Conservation (phyloP, 2,888 invertebrate genomes). For the Xylophagus ater region DNA sequence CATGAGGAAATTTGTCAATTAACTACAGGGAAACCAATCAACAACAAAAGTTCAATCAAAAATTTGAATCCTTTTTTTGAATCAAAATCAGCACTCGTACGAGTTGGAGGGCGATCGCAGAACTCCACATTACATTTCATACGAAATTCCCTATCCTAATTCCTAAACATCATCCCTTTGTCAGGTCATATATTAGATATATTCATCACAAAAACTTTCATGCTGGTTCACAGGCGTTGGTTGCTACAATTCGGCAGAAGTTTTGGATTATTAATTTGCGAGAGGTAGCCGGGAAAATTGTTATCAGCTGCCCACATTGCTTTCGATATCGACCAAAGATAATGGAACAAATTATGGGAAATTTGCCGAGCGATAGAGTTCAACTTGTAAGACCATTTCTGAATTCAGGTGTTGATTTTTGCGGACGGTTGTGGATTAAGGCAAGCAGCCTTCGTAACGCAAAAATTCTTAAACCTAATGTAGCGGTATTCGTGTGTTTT, state of each 20-base stretch:
- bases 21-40: neutral
- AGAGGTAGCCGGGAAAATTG: slow-evolving; percentile 11
- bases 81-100: slow-evolving; percentile 14
- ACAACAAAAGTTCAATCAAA: slow-evolving; percentile 2
- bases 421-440: neutral
- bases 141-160: slow-evolving; percentile 23
- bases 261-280: slow-evolving; percentile 16
- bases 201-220: slow-evolving; percentile 9
- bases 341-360: slow-evolving; percentile 16
- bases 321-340: slow-evolving; percentile 14
- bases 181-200: slow-evolving; percentile 8
- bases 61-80: slow-evolving; percentile 20
- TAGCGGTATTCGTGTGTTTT: slow-evolving; percentile 10
- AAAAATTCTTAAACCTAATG: no score
- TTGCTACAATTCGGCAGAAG: slow-evolving; percentile 10
- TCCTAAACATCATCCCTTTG: slow-evolving; percentile 4
- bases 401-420: slow-evolving; percentile 1
- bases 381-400: neutral
- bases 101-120: slow-evolving; percentile 24
- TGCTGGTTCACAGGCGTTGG: slow-evolving; percentile 12
- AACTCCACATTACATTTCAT: slow-evolving; percentile 18
- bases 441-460: no score
- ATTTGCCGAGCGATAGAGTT: slow-evolving; percentile 14
- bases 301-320: slow-evolving; percentile 15
- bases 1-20: no score